These are phyloP conservation scores for Lasius fuliginosus DNA, from an alignment of 2,888 invertebrate species.

Conservation along the genomic window DNA sequence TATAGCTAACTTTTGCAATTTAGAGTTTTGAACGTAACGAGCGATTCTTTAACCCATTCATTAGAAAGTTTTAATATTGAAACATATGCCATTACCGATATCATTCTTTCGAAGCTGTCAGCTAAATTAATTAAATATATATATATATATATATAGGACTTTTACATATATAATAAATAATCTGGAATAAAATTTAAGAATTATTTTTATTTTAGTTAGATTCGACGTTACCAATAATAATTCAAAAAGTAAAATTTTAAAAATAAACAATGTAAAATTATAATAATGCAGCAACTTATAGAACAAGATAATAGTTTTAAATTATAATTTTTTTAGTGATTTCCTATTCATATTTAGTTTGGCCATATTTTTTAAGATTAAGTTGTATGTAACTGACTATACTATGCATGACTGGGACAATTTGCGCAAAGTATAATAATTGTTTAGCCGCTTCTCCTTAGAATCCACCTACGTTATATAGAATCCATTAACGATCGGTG, in stretches of 20 bases:
- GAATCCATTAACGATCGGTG: slow-evolving; percentile 69
- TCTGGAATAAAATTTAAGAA: neutral
- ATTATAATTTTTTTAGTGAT: neutral
- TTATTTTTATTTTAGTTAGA: neutral
- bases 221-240: neutral
- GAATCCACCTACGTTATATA: slow-evolving; percentile 45
- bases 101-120: neutral
- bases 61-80: slow-evolving; percentile 34
- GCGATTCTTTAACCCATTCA: neutral
- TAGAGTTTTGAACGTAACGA: slow-evolving; percentile 9
- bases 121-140: neutral
- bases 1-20: slow-evolving; percentile 35
- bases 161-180: neutral
- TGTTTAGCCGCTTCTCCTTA: slow-evolving; percentile 46
- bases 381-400: neutral
- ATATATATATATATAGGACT: too few species aligned
- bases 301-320: neutral
- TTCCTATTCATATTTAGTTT: neutral
- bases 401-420: slow-evolving; percentile 16
- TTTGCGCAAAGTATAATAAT: slow-evolving; percentile 34
- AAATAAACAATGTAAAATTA: neutral
- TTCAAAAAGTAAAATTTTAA: neutral
- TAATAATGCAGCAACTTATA: neutral
- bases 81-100: neutral
- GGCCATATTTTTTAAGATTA: neutral